Evolutionary conservation across 2,888 invertebrate species (phyloP).

Genomic region (Micropterix aruncella): DNA sequence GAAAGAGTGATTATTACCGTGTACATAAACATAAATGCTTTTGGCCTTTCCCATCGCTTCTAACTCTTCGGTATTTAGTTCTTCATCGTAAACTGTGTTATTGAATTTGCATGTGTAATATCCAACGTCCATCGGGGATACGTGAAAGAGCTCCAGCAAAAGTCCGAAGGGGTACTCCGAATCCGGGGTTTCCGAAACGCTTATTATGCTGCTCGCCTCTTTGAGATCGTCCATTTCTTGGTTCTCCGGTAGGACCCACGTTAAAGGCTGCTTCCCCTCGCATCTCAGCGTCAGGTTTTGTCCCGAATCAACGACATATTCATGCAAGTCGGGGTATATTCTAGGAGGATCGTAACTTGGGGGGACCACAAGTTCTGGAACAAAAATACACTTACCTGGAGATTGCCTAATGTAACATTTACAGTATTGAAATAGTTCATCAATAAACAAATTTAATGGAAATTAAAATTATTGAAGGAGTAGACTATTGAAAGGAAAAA

Average conservation of each 20-base stretch:
- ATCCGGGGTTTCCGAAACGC: slow-evolving; percentile 11
- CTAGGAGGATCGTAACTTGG: slow-evolving; percentile 18
- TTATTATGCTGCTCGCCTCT: slow-evolving; percentile 6
- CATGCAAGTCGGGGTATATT: slow-evolving; percentile 20
- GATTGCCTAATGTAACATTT: too few species aligned
- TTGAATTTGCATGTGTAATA: slow-evolving; percentile 40
- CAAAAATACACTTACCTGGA: too few species aligned
- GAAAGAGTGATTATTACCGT: slow-evolving; percentile 22
- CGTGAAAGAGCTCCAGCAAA: slow-evolving; percentile 28
- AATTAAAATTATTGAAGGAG: too few species aligned
- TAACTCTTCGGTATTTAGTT: slow-evolving; percentile 19
- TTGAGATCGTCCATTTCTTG: slow-evolving; percentile 3
- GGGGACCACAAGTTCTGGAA: neutral
- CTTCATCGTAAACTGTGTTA: slow-evolving; percentile 12
- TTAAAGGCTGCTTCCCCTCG: slow-evolving; percentile 24
- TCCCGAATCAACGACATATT: slow-evolving; percentile 19
- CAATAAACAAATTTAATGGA: too few species aligned
- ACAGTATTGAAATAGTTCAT: too few species aligned
- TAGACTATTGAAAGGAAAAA: too few species aligned
- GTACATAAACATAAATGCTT: slow-evolving; percentile 38
- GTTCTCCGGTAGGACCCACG: slow-evolving; percentile 20
- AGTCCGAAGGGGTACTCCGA: slow-evolving; percentile 25
- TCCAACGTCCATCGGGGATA: slow-evolving; percentile 33
- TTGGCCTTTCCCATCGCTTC: slow-evolving; percentile 21
- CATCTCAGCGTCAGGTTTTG: slow-evolving; percentile 27